Percentiles rank a stretch among this genome's conserved stretches.
These are phyloP conservation scores for Paralvinella palmiformis DNA, from an alignment of 1,140 invertebrate genomes.

Conservation along the genomic window DNA sequence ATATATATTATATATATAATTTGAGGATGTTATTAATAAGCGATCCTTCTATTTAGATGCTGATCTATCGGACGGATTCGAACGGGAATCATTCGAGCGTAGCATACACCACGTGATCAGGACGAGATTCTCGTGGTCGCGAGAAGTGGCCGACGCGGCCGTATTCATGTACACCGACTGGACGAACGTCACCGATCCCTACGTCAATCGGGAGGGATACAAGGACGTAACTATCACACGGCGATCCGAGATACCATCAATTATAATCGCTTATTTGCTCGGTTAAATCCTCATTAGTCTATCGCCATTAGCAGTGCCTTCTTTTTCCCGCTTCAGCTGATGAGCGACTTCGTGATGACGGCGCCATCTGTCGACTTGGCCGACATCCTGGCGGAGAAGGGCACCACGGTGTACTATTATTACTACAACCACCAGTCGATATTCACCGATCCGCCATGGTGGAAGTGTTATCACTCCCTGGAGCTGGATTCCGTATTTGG, in stretches of 20 bases:
- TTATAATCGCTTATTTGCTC: too few relatives aligned
- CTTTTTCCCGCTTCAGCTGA: not conserved
- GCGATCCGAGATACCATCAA: too few relatives aligned
- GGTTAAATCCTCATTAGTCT: too few relatives aligned
- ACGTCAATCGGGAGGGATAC: not conserved
- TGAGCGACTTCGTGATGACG: not conserved
- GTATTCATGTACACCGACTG: not conserved
- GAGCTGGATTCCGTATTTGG: conserved; percentile 21
- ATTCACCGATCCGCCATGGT: not conserved
- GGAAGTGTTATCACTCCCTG: conserved; percentile 17
- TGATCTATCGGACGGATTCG: not conserved
- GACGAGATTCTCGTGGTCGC: not conserved
- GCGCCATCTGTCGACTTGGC: not conserved
- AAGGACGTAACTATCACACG: not conserved
- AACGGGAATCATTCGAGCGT: not conserved
- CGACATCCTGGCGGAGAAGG: not conserved
- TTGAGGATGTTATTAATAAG: too few relatives aligned
- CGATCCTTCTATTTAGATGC: not conserved
- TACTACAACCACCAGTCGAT: not conserved
- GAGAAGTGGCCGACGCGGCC: not conserved
- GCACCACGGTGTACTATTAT: not conserved
- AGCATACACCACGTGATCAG: not conserved
- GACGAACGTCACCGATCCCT: not conserved
- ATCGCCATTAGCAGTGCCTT: not conserved
- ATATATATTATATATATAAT: too few relatives aligned